These are phyloP conservation scores for Nesidiocoris tenuis DNA, from an alignment of 2,888 invertebrate genomes.

Conservation along the genomic window DNA sequence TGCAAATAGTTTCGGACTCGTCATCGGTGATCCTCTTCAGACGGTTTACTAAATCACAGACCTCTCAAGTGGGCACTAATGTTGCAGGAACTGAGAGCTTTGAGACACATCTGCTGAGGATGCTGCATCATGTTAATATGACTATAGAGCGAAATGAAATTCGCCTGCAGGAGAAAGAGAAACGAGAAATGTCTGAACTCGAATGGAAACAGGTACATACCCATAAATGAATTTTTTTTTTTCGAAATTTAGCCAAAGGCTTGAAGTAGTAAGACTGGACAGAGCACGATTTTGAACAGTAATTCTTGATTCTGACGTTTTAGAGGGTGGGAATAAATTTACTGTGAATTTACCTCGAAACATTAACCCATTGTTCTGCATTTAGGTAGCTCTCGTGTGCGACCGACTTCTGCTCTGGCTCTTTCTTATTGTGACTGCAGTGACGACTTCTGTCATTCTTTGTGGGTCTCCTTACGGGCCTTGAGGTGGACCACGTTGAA, in stretches of 20 bases:
- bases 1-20: no score
- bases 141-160: slow-evolving; percentile 80
- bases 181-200: slow-evolving; percentile 73
- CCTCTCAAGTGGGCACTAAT: no score
- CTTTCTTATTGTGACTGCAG: slow-evolving; percentile 72
- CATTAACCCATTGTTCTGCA: slow-evolving; percentile 53
- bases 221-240: slow-evolving; percentile 33
- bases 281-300: no score
- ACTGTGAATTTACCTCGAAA: no score
- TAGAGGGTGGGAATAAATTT: no score
- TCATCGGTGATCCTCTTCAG: no score
- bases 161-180: slow-evolving; percentile 74
- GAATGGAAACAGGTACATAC: slow-evolving; percentile 74
- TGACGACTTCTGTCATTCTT: slow-evolving; percentile 77
- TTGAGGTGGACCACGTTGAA: slow-evolving; percentile 14
- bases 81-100: slow-evolving; percentile 53
- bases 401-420: slow-evolving; percentile 75
- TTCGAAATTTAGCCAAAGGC: no score
- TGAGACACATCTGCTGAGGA: slow-evolving; percentile 66
- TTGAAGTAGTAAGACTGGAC: no score
- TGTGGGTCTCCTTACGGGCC: slow-evolving; percentile 62
- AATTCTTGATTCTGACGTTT: no score
- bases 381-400: slow-evolving; percentile 67
- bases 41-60: no score
- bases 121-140: slow-evolving; percentile 67